phyloP scores from a whole-genome alignment of 2,113 vertebrate species.

The Sula dactylatra region DNA sequence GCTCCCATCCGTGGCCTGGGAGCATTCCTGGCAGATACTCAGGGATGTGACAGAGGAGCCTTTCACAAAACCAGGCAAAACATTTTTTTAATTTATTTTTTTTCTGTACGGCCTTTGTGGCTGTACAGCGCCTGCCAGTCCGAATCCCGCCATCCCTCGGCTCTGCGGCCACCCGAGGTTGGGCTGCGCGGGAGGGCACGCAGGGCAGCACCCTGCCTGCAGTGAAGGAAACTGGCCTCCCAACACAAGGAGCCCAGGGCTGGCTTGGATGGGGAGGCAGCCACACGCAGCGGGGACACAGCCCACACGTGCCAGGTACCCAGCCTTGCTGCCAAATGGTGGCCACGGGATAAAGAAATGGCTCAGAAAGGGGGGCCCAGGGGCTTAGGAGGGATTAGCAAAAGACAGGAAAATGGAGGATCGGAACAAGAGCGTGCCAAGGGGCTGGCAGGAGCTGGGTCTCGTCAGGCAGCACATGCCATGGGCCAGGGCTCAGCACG shows the following conservation, averaged over 20 bases:
- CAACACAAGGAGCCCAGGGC: rapidly evolving
- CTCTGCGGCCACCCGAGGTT: rapidly evolving
- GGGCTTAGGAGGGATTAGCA: neutral
- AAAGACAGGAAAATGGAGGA: neutral
- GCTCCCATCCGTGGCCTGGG: neutral
- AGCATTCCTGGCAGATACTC: neutral
- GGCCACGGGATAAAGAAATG: rapidly evolving
- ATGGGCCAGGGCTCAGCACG: neutral
- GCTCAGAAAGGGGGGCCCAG: neutral
- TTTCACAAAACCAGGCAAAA: neutral
- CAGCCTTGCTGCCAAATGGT: neutral
- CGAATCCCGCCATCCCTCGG: neutral
- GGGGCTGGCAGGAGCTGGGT: constrained; percentile 5
- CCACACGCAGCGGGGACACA: rapidly evolving
- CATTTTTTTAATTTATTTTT: neutral
- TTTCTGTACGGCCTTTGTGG: neutral
- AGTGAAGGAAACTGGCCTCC: neutral
- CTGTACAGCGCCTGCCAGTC: neutral
- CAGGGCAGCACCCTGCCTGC: neutral
- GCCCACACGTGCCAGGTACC: rapidly evolving
- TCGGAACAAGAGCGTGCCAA: rapidly evolving
- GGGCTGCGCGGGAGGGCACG: rapidly evolving
- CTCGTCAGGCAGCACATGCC: constrained; percentile 36
- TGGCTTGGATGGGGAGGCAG: neutral
- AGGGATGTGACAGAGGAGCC: neutral